Evolutionary conservation across 2,113 vertebrate genomes (phyloP).

Genomic region (Sinocyclocheilus maitianheensis): DNA sequence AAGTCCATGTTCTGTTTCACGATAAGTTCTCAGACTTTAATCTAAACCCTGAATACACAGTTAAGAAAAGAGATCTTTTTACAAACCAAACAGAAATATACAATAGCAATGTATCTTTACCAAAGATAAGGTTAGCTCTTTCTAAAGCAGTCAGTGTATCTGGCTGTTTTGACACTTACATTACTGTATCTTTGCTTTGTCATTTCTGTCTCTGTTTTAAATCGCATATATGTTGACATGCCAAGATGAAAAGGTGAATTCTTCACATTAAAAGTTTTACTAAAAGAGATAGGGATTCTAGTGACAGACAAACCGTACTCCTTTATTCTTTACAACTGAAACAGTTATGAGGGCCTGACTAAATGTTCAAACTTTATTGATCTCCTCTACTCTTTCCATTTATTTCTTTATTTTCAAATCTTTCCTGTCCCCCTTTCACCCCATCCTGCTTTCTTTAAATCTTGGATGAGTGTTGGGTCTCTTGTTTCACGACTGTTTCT

Average conservation of each 20-base stretch:
- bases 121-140: background rate
- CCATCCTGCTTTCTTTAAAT: background rate
- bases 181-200: background rate
- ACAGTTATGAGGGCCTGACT: background rate
- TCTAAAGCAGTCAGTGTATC: background rate
- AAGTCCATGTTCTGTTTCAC: background rate
- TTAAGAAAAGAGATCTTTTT: background rate
- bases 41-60: background rate
- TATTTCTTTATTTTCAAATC: slow-evolving; percentile 24
- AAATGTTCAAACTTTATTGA: background rate
- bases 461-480: background rate
- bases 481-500: slow-evolving; percentile 10
- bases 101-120: background rate
- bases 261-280: background rate
- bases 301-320: background rate
- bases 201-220: slow-evolving; percentile 24
- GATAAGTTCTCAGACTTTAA: background rate
- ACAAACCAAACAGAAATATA: background rate
- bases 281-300: background rate
- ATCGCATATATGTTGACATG: background rate
- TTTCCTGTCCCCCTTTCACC: slow-evolving; percentile 21
- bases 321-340: background rate
- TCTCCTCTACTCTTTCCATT: background rate
- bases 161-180: no score
- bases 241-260: background rate